Base-by-base conservation (phyloP, 2,888 invertebrate genomes). In the Morpho helenor region DNA sequence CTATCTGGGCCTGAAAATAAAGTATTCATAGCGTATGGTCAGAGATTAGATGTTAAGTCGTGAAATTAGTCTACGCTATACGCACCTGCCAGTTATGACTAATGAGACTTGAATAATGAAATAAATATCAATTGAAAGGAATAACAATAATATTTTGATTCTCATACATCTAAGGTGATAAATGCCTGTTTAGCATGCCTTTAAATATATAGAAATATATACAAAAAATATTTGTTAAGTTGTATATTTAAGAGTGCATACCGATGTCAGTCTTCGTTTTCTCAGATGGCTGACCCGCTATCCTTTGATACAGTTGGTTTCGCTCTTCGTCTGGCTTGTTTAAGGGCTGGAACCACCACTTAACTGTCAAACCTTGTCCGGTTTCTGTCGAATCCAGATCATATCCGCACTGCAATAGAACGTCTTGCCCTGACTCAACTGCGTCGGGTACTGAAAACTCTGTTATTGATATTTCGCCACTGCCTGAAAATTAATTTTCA, bases 341-440 rank as follows among this genome's bases (percentile, higher is more conserved):
- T 7, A 65, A 52, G 9, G 81, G 78, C 40, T 73, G 79, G 76
- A 78, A 79, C 84, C 84, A 88, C 88, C 88, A 89, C 62, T 88
- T 88, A 42, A 87, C 74, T 60, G 72, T 78, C 43, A 80, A 60
- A 0, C 61, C 70, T 9, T 63, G 65, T 7, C 75, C 74, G 0
- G 70, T 60, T 58, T 77, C 79, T 7, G 63, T 63, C 7, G 61
- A 62, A 7, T 45, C 62, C 48, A 80, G 56, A 5, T 72, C 69
- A 67, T 78, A 80, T 48, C 63, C 66, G 62, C 87, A 87, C 45
- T 68, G 72, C 46, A 88, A 68, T 56, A 77, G 75, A 0, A 74
- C 81, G 56, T 77, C 69, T 8, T 73, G 68, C 0, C 84, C 87
- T 0, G 67, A 64, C 60, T 75, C 71, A 44, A 80, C 71, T 2